These are phyloP conservation scores for Seriola quinqueradiata DNA, from an alignment of 2,113 vertebrate genomes.

Conservation along the genomic window DNA sequence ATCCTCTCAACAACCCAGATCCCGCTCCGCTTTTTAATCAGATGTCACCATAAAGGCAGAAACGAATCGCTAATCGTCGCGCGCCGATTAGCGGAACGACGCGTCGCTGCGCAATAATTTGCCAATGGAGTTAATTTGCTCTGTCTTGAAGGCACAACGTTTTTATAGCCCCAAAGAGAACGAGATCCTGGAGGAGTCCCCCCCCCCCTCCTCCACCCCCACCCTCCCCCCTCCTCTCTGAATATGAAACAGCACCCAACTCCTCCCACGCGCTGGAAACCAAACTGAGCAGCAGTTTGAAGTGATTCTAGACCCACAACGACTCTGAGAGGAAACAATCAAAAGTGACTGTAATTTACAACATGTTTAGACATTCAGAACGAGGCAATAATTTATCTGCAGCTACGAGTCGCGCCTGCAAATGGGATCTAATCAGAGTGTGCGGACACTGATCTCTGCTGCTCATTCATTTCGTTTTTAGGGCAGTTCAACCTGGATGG, in stretches of 20 bases:
- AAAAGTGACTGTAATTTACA: conserved; percentile 61
- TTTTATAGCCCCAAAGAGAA: conserved; percentile 91
- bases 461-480: neutral
- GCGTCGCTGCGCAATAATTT: conserved; percentile 54
- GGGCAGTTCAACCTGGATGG: neutral
- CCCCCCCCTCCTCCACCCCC: conserved; percentile 80
- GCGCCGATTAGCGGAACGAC: conserved; percentile 24
- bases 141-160: conserved; percentile 86
- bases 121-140: conserved; percentile 85
- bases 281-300: conserved; percentile 65
- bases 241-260: conserved; percentile 81
- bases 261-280: conserved; percentile 87
- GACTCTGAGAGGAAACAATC: conserved; percentile 66
- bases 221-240: conserved; percentile 82
- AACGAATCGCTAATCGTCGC: conserved; percentile 26
- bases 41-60: conserved; percentile 59
- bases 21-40: conserved; percentile 60
- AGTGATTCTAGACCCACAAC: conserved; percentile 47
- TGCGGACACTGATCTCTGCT: neutral
- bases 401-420: conserved; percentile 1
- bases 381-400: conserved; percentile 30
- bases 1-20: conserved; percentile 85
- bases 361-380: conserved; percentile 56
- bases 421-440: conserved; percentile 10
- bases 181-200: conserved; percentile 84